Conservation (phyloP, 2,797 vertebrate genomes). For the Lutjanus argentimaculatus region DNA sequence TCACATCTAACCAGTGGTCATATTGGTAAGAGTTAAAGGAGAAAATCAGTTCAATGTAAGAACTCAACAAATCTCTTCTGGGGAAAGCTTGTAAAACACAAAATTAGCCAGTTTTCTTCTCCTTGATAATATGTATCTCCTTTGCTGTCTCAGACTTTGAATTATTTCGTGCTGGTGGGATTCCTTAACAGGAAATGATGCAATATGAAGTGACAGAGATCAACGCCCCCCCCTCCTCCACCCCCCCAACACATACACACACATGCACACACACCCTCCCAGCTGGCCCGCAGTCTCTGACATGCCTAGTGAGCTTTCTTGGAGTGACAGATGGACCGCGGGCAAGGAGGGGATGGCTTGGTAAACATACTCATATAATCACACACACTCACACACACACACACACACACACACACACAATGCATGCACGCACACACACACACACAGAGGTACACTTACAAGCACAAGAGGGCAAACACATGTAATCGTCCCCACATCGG, state of each 20-base stretch:
- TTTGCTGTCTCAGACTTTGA: slow-evolving; percentile 20
- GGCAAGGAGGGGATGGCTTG: slow-evolving; percentile 53
- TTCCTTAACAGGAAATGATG: slow-evolving; percentile 64
- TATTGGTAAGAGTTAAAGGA: too few species aligned
- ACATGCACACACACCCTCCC: slow-evolving; percentile 26
- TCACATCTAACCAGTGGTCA: too few species aligned
- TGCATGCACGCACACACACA: slow-evolving; percentile 28
- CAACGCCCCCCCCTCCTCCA: neutral
- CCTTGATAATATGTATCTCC: slow-evolving; percentile 3
- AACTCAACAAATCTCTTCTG: too few species aligned
- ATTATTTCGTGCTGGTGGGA: slow-evolving; percentile 49
- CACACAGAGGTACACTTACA: slow-evolving; percentile 5
- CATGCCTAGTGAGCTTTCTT: slow-evolving; percentile 62
- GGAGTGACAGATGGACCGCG: slow-evolving; percentile 63
- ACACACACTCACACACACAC: slow-evolving; percentile 31
- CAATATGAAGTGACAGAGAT: slow-evolving; percentile 57
- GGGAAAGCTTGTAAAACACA: neutral
- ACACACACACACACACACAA: slow-evolving; percentile 31
- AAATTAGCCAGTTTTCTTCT: neutral
- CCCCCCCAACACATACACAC: slow-evolving; percentile 2
- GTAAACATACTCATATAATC: slow-evolving; percentile 49
- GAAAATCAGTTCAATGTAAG: too few species aligned
- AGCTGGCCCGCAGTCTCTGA: slow-evolving; percentile 58
- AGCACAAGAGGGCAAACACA: slow-evolving; percentile 24
- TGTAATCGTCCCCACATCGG: slow-evolving; percentile 12